phyloP scores from a whole-genome alignment of 2,113 vertebrate genomes.

The Gulo gulo region DNA sequence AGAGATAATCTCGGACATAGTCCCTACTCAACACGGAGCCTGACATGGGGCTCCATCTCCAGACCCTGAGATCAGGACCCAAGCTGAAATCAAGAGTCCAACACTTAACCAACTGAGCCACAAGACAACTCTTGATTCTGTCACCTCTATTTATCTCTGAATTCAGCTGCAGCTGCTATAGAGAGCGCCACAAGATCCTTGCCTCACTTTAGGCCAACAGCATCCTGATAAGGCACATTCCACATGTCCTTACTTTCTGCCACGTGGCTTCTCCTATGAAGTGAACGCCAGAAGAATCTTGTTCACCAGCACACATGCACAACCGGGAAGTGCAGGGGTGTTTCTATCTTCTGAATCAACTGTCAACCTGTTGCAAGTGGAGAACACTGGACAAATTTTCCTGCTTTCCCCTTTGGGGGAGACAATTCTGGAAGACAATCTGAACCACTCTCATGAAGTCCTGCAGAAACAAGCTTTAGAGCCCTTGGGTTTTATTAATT shows the following conservation, averaged over 20 bases:
- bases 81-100: neutral
- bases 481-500: neutral
- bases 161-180: neutral
- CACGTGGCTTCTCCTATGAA: neutral
- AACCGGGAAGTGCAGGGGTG: neutral
- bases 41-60: neutral
- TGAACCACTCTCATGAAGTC: neutral
- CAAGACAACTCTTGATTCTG: neutral
- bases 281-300: neutral
- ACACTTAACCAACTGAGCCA: too few species aligned
- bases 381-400: neutral
- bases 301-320: neutral
- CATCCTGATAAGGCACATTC: neutral
- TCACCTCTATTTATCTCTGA: neutral
- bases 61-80: too few species aligned
- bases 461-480: neutral
- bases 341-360: neutral
- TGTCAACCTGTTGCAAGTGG: neutral
- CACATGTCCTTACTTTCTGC: neutral
- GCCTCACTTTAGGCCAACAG: neutral
- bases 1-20: neutral
- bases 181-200: neutral
- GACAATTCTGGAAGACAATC: neutral
- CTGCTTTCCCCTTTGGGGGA: neutral
- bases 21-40: neutral